Base-by-base conservation (phyloP, 2,113 vertebrate genomes). In the Syngnathus scovelli region DNA sequence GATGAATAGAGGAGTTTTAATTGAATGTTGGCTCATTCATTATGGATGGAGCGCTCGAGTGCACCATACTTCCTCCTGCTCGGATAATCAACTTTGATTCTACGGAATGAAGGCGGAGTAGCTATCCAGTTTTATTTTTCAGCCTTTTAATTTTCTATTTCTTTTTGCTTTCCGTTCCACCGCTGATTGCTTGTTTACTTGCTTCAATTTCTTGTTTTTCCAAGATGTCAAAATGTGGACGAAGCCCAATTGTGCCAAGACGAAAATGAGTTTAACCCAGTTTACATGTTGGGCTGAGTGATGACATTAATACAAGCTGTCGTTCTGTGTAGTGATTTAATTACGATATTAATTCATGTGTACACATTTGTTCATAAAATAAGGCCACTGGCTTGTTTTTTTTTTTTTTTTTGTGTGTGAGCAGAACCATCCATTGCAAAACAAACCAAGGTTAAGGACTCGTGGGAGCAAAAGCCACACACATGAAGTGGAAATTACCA, bases 21-120 rank as follows among this genome's bases (percentile, higher is more conserved):
- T 85, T 87, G 70, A 86, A 89, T 82, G 74, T 69, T 69, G 70
- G 68, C 70, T 80, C 78, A 83, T 85, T 84, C 36, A 72, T 87
- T 83, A 82, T 78, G 71, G 69, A 83, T 78, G 70, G 63, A 67
- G 52, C 67, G 16, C 69, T 62, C 63, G 70, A 66, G 51, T 69
- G 63, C 56, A 70, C 68, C 66, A 80, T 78, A 71, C 70, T 72
- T 77, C 84, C 75, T 83, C 75, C 62, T 46, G 61, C 66, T 52
- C 74, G 66, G 69, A 78, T 76, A 84, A 87, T 82, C 69, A 66
- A 65, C 81, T 89, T 78, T 76, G 27, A 70, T 27, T 71, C 15
- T 67, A 66, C 70, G 37, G 27, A 67, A 82, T 84, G 75, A 13
- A 61, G 67, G 64, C 72, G 70, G 68, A 68, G 74, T 77, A 59